phyloP scores from a whole-genome alignment of 2,888 invertebrate species.

The Ecliptopera silaceata region DNA sequence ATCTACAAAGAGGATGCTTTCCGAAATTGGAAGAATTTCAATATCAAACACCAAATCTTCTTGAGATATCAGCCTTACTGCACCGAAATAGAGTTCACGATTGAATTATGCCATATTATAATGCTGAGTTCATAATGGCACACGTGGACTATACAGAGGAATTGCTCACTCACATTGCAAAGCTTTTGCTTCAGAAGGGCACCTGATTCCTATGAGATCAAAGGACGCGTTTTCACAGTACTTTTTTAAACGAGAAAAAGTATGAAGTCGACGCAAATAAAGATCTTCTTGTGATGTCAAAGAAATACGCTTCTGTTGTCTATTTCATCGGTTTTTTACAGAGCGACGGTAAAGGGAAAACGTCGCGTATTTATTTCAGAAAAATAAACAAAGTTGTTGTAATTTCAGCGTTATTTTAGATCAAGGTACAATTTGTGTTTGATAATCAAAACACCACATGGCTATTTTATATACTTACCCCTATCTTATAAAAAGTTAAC shows the following conservation, averaged over 20 bases:
- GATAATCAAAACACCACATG: no score
- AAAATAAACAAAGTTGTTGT: slow-evolving; percentile 1
- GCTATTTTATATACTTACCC: no score
- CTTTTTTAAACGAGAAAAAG: slow-evolving; percentile 39
- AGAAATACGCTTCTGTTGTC: slow-evolving; percentile 29
- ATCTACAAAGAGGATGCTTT: slow-evolving; percentile 1
- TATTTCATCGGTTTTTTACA: slow-evolving; percentile 14
- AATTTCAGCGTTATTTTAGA: not conserved
- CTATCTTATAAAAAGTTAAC: no score
- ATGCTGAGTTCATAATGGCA: slow-evolving; percentile 16
- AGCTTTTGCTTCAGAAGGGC: slow-evolving; percentile 32
- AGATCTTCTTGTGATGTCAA: slow-evolving; percentile 38
- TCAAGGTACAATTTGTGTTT: no score
- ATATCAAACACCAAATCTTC: slow-evolving; percentile 4
- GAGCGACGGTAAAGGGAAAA: not conserved
- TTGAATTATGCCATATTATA: slow-evolving; percentile 8
- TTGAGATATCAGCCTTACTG: not conserved
- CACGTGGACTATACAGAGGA: slow-evolving; percentile 29
- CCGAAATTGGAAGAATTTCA: not conserved
- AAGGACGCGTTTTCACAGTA: slow-evolving; percentile 25
- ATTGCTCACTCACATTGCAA: slow-evolving; percentile 34
- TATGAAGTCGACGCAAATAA: slow-evolving; percentile 41
- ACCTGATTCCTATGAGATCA: slow-evolving; percentile 36
- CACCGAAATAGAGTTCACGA: slow-evolving; percentile 17
- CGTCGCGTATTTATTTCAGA: slow-evolving; percentile 1